These are phyloP conservation scores for Diorhabda elongata DNA, from an alignment of 1,140 invertebrate genomes.

Conservation along the genomic window DNA sequence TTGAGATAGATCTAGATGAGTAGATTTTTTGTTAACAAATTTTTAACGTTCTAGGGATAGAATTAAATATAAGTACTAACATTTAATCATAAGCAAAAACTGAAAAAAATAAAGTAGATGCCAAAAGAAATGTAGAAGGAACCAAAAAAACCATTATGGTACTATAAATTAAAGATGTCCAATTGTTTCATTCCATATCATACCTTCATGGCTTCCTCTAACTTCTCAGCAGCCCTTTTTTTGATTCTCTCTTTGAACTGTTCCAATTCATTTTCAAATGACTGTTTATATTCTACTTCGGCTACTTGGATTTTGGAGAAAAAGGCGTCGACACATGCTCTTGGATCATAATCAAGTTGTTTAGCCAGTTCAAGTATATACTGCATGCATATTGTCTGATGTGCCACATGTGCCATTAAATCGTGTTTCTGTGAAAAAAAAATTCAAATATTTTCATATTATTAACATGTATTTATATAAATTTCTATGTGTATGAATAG, in stretches of 20 bases:
- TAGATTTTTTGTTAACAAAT: too few relatives aligned
- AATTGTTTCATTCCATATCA: too few relatives aligned
- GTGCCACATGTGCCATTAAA: conserved; percentile 92
- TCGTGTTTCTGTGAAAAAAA: conserved; percentile 75
- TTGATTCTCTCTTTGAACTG: conserved; percentile 87
- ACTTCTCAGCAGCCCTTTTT: conserved; percentile 82
- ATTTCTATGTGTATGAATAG: too few relatives aligned
- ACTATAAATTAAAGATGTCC: too few relatives aligned
- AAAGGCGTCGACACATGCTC: conserved; percentile 89
- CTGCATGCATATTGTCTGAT: conserved; percentile 98
- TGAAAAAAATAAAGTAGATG: too few relatives aligned
- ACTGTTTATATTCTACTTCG: conserved; percentile 86
- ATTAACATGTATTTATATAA: too few relatives aligned
- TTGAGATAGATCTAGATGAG: too few relatives aligned
- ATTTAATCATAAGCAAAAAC: too few relatives aligned
- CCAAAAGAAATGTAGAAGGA: too few relatives aligned
- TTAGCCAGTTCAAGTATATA: conserved; percentile 96
- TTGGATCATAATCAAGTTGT: conserved; percentile 87
- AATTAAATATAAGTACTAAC: too few relatives aligned
- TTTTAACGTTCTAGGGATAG: too few relatives aligned
- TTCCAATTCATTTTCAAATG: conserved; percentile 90
- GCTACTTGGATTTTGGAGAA: conserved; percentile 92
- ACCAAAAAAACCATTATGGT: too few relatives aligned
- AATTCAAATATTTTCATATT: not conserved
- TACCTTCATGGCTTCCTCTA: conserved; percentile 78